phyloP scores from a whole-genome alignment of 2,113 vertebrate genomes.

The Cavia aperea region DNA sequence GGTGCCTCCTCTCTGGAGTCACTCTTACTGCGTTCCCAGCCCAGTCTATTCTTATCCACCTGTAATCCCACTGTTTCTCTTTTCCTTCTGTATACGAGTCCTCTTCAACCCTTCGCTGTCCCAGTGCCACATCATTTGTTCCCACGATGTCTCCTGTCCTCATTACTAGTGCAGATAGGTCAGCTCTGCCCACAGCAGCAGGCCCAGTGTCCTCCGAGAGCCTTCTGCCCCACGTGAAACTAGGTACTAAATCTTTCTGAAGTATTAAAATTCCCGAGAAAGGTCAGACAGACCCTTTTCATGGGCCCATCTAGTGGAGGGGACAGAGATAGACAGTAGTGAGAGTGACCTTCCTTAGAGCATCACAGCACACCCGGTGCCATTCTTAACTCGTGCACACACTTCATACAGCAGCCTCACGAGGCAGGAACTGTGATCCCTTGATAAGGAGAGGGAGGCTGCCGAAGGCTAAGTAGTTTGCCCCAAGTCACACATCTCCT shows the following conservation, averaged over 20 bases:
- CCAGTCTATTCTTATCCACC: background rate
- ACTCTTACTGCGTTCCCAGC: background rate
- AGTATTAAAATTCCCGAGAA: constrained; percentile 45
- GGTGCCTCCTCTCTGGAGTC: background rate
- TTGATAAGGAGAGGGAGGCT: background rate
- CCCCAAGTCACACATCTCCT: background rate
- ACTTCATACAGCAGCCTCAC: background rate
- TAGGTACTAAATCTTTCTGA: constrained; percentile 33
- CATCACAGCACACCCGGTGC: background rate
- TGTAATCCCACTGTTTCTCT: background rate
- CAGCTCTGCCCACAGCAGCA: background rate
- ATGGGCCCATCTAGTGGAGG: background rate
- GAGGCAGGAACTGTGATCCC: background rate
- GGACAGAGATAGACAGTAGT: background rate
- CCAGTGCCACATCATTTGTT: background rate
- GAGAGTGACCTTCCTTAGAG: background rate
- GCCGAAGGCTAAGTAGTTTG: constrained; percentile 5
- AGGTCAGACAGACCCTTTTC: constrained; percentile 27
- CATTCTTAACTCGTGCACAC: background rate
- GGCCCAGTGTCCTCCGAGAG: background rate
- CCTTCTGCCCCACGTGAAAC: background rate
- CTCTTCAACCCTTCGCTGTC: background rate
- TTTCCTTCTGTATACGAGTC: background rate
- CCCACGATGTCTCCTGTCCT: background rate
- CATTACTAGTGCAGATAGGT: background rate